These are phyloP conservation scores for Drosophila tsacasi DNA, from an alignment of 1,140 invertebrate genomes.

Conservation along the genomic window DNA sequence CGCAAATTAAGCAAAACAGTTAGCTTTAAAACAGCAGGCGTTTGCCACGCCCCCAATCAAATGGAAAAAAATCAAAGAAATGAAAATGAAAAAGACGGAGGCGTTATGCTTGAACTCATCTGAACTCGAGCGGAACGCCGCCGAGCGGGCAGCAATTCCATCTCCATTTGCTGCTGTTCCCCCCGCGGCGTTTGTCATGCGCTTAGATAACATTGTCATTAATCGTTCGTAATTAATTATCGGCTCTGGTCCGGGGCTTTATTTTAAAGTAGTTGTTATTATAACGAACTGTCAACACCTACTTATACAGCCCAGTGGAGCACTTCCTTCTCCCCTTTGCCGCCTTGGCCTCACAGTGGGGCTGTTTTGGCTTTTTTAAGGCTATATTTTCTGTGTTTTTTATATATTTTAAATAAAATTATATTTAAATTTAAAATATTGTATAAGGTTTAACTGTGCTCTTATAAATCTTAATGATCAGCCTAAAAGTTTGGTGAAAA, in stretches of 20 bases:
- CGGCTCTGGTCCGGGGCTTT: constrained; percentile 50
- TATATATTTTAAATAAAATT: too few species aligned
- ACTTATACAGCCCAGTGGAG: constrained; percentile 47
- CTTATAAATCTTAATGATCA: too few species aligned
- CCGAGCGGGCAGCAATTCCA: constrained; percentile 23
- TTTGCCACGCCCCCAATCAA: constrained; percentile 39
- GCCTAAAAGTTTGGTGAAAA: not conserved
- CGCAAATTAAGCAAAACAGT: constrained; percentile 59
- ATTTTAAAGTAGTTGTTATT: constrained; percentile 81
- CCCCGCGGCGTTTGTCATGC: constrained; percentile 59
- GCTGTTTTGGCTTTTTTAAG: constrained; percentile 9
- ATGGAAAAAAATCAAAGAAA: not conserved
- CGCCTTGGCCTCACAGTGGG: not conserved
- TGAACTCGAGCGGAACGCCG: constrained; percentile 62
- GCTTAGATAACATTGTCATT: constrained; percentile 76
- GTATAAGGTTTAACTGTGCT: not conserved
- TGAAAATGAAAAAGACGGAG: constrained; percentile 1
- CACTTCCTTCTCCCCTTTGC: constrained; percentile 2
- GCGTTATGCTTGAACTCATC: constrained; percentile 58
- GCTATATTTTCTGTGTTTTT: not conserved
- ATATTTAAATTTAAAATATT: not conserved
- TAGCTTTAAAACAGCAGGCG: constrained; percentile 37
- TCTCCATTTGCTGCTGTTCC: constrained; percentile 4
- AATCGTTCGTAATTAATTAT: constrained; percentile 80
- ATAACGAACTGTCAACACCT: constrained; percentile 79